These are phyloP conservation scores for Sclerurus mexicanus DNA, from an alignment of 2,113 vertebrate species.

Conservation along the genomic window DNA sequence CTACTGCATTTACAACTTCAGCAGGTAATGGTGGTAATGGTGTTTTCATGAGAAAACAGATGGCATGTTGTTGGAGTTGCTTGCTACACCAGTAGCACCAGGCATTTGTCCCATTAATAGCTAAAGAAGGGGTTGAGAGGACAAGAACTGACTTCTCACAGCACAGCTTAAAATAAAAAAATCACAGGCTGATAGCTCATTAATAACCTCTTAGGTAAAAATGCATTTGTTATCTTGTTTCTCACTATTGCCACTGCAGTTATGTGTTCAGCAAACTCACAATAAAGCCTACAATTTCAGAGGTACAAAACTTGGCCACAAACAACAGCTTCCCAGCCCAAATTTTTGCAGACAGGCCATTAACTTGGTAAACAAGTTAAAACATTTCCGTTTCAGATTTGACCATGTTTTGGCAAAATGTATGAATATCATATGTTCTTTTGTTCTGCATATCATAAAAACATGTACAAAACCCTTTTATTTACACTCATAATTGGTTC, in stretches of 20 bases:
- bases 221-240: not conserved
- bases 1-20: not conserved
- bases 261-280: not conserved
- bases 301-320: not conserved
- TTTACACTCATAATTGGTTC: not conserved
- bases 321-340: not conserved
- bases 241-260: not conserved
- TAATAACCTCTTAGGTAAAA: not conserved
- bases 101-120: not conserved
- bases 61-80: not conserved
- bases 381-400: not conserved
- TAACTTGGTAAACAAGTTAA: not conserved
- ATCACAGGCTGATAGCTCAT: not conserved
- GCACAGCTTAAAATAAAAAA: not conserved
- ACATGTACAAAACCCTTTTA: not conserved
- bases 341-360: not conserved
- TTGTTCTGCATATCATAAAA: not conserved
- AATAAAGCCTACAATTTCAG: not conserved
- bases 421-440: not conserved
- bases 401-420: not conserved
- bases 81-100: not conserved
- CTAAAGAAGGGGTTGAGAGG: not conserved
- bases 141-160: not conserved
- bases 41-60: not conserved
- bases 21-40: not conserved